Evolutionary conservation across 2,888 invertebrate genomes (phyloP).

Genomic region (Sinopyrophorus schimmeli): DNA sequence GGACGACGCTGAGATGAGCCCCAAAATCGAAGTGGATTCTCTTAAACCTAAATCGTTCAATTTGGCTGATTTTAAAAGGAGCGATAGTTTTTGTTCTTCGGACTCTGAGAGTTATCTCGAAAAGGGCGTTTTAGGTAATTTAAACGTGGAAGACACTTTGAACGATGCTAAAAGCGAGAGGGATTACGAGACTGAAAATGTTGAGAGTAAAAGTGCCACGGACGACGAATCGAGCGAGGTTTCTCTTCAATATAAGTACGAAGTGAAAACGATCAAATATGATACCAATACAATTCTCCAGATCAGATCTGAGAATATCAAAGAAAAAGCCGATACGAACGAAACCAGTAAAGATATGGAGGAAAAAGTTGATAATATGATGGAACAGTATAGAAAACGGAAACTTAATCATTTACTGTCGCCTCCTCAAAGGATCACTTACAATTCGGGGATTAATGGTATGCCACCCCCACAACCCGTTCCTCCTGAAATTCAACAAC

Average conservation of each 20-base stretch:
- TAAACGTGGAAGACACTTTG: constrained; percentile 47
- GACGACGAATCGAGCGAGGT: constrained; percentile 50
- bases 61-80: constrained; percentile 62
- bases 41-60: constrained; percentile 52
- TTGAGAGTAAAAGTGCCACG: constrained; percentile 41
- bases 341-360: constrained; percentile 49
- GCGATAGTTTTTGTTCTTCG: constrained; percentile 48
- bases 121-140: constrained; percentile 50
- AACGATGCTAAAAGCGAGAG: constrained; percentile 18
- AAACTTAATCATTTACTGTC: constrained; percentile 50
- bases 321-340: constrained; percentile 40
- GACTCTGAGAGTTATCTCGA: constrained; percentile 54
- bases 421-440: constrained; percentile 45
- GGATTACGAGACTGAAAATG: constrained; percentile 18
- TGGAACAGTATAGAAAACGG: constrained; percentile 59
- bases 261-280: constrained; percentile 48
- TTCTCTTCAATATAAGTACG: constrained; percentile 49
- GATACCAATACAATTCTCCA: constrained; percentile 53
- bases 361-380: constrained; percentile 55
- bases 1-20: constrained; percentile 20
- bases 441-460: constrained; percentile 36
- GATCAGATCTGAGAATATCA: constrained; percentile 44
- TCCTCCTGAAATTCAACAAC: constrained; percentile 82
- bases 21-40: constrained; percentile 17
- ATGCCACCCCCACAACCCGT: constrained; percentile 69